Evolutionary conservation across 2,113 vertebrate species (phyloP).

Genomic region (Gila orcuttii): DNA sequence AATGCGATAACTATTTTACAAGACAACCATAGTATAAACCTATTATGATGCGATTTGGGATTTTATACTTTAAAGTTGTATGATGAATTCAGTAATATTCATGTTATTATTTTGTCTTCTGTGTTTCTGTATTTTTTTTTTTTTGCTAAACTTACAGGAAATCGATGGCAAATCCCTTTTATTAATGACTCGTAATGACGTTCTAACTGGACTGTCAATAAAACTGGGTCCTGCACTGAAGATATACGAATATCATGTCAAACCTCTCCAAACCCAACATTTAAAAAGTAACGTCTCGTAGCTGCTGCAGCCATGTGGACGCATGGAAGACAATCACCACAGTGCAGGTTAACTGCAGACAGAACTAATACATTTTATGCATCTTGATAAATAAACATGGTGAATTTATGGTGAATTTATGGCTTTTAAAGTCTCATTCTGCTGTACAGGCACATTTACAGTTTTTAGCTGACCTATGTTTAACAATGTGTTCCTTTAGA

Average conservation of each 20-base stretch:
- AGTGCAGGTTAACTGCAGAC: slow-evolving; percentile 67
- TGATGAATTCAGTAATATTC: too few relatives aligned
- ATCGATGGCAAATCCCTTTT: slow-evolving; percentile 98
- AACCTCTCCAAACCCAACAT: slow-evolving; percentile 95
- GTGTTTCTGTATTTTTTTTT: too few relatives aligned
- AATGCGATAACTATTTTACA: too few relatives aligned
- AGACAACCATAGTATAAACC: too few relatives aligned
- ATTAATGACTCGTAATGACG: slow-evolving; percentile 97
- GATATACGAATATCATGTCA: slow-evolving; percentile 98
- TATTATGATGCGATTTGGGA: too few relatives aligned
- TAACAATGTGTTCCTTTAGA: slow-evolving; percentile 35
- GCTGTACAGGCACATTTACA: slow-evolving; percentile 35
- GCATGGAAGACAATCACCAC: slow-evolving; percentile 72
- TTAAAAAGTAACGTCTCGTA: slow-evolving; percentile 91
- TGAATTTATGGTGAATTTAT: slow-evolving; percentile 54
- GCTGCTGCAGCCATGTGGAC: slow-evolving; percentile 52
- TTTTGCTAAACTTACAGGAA: slow-evolving; percentile 78
- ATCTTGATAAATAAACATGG: slow-evolving; percentile 38
- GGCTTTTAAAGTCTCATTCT: slow-evolving; percentile 34
- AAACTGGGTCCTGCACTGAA: slow-evolving; percentile 98
- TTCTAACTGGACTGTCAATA: slow-evolving; percentile 96
- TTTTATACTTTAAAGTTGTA: too few relatives aligned
- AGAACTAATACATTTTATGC: slow-evolving; percentile 64
- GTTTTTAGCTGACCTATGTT: slow-evolving; percentile 25
- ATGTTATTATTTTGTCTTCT: background rate